Percentiles rank a stretch among this genome's conserved stretches.
These are phyloP conservation scores for Pachypsylla venusta DNA, from an alignment of 1,140 invertebrate genomes.

Conservation along the genomic window DNA sequence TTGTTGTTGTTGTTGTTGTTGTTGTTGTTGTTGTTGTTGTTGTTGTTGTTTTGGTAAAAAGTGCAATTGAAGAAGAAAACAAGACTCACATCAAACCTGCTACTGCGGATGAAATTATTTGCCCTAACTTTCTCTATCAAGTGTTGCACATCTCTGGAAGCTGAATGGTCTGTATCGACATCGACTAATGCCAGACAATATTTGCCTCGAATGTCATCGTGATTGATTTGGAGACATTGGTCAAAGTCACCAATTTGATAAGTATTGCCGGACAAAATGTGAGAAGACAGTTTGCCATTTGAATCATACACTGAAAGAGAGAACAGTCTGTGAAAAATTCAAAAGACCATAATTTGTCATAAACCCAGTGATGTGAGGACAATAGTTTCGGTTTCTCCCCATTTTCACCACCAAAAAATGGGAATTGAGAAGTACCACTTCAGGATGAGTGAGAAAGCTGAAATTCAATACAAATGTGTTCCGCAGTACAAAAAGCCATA, in stretches of 20 bases:
- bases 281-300: slow-evolving; percentile 41
- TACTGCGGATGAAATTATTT: not conserved
- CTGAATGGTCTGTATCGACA: slow-evolving; percentile 20
- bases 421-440: not conserved
- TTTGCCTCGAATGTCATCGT: slow-evolving; percentile 36
- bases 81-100: not conserved
- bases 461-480: too few relatives aligned
- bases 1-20: too few relatives aligned
- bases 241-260: slow-evolving; percentile 47
- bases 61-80: too few relatives aligned
- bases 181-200: slow-evolving; percentile 44
- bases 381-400: not conserved
- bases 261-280: slow-evolving; percentile 42
- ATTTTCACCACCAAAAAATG: not conserved
- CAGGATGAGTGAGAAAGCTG: too few relatives aligned
- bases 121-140: not conserved
- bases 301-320: slow-evolving; percentile 42
- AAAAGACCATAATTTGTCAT: not conserved
- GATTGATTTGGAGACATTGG: slow-evolving; percentile 36
- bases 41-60: too few relatives aligned
- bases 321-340: not conserved
- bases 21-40: too few relatives aligned
- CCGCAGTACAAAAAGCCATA: too few relatives aligned
- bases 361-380: too few relatives aligned
- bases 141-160: not conserved